Percentiles rank a stretch among this genome's conserved stretches.
These are phyloP conservation scores for Gymnoscopelus braueri DNA, from an alignment of 2,797 vertebrate species.

Conservation along the genomic window DNA sequence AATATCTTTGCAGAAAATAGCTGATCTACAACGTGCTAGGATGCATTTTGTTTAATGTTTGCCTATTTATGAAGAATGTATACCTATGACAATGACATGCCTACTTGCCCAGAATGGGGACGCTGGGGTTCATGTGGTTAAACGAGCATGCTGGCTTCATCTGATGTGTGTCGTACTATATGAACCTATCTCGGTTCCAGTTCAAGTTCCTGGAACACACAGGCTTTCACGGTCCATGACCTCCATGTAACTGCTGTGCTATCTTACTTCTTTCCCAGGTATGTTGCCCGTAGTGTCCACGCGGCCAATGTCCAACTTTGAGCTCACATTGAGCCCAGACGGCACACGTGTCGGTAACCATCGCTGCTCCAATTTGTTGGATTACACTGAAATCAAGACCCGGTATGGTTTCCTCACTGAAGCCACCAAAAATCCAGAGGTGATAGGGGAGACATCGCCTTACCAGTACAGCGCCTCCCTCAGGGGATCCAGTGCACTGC, in stretches of 20 bases:
- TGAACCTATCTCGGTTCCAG: too few relatives aligned
- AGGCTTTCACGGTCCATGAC: conserved; percentile 77
- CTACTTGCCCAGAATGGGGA: too few relatives aligned
- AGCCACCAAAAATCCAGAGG: conserved; percentile 83
- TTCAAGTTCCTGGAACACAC: conserved; percentile 57
- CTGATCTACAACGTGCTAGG: too few relatives aligned
- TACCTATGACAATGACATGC: too few relatives aligned
- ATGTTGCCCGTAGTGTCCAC: conserved; percentile 95
- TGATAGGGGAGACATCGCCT: conserved; percentile 88
- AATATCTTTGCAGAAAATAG: too few relatives aligned
- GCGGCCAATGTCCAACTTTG: conserved; percentile 91
- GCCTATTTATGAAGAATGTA: too few relatives aligned
- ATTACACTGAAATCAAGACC: conserved; percentile 89
- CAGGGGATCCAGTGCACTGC: conserved; percentile 84
- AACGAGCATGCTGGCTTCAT: too few relatives aligned
- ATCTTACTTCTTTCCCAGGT: conserved; percentile 72
- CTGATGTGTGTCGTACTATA: too few relatives aligned
- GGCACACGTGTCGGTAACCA: conserved; percentile 93
- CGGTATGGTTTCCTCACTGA: conserved; percentile 91
- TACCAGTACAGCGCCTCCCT: conserved; percentile 89
- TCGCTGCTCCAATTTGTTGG: conserved; percentile 93
- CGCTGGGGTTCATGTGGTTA: too few relatives aligned
- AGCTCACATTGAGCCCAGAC: conserved; percentile 93
- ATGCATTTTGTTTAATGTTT: too few relatives aligned
- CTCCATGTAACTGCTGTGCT: background rate